These are phyloP conservation scores for Nothoprocta perdicaria DNA, from an alignment of 2,113 vertebrate species.

Conservation along the genomic window DNA sequence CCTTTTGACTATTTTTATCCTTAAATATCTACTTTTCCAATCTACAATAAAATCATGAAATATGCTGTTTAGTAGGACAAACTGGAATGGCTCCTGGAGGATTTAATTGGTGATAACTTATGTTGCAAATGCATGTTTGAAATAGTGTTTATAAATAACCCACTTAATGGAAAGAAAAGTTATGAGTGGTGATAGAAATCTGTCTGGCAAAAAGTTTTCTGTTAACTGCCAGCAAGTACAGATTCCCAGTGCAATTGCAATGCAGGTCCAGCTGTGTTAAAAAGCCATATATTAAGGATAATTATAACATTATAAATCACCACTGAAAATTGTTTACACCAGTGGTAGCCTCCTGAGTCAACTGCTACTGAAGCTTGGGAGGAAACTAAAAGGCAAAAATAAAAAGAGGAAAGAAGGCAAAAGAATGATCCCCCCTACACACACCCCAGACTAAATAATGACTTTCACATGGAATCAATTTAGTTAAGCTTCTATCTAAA, in stretches of 20 bases:
- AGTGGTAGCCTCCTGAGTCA: constrained; percentile 34
- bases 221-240: constrained; percentile 32
- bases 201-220: constrained; percentile 20
- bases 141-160: constrained; percentile 57
- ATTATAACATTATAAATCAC: constrained; percentile 63
- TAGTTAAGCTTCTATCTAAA: background rate
- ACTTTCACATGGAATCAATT: background rate
- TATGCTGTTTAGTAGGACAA: background rate
- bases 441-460: background rate
- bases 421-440: background rate
- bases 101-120: constrained; percentile 31
- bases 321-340: constrained; percentile 27
- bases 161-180: constrained; percentile 14
- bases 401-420: background rate
- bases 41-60: background rate
- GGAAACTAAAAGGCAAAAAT: background rate
- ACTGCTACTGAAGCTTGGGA: constrained; percentile 20
- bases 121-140: background rate
- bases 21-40: background rate
- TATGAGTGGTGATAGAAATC: constrained; percentile 38
- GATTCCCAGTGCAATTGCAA: constrained; percentile 21
- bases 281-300: constrained; percentile 38
- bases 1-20: background rate
- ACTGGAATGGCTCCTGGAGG: background rate
- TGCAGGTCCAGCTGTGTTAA: constrained; percentile 24